Evolutionary conservation across 2,113 vertebrate species (phyloP), one percentile per base, ranked within the genome.

Genomic region (Actenoides hombroni): DNA sequence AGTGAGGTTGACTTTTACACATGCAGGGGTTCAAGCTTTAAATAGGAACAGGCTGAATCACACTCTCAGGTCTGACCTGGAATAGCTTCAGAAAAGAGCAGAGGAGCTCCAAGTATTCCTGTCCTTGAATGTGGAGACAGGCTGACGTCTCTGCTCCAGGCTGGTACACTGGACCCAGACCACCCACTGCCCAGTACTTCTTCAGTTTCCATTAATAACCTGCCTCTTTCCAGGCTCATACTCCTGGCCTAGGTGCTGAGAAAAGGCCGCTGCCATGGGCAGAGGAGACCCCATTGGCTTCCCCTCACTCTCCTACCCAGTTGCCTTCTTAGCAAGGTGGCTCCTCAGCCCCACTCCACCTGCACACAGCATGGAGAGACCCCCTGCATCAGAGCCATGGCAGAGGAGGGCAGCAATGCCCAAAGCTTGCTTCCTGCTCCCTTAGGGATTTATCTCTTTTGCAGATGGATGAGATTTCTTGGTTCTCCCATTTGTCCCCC

Each of bases 211-310:
- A 13, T 53, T 15, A 63, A 17, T 6, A 35, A 71, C 17, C 18
- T 63, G 44, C 23, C 40, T 71, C 31, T 75, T 80, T 57, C 57
- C 48, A 86, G n/a, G 23, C 46, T 85, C 46, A 28, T 46, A 25
- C 24, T 37, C 46, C 5, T 3, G 42, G 71, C 44, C 44, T n/a
- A 19, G 9, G 33, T n/a, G 39, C 67, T 49, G 16, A 56, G 23
- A 19, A 48, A 35, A 39, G 74, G 40, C 39, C 42, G 54, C 53
- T 56, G 48, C 64, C 39, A 40, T 1, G 5, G 35, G 73, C 74
- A 87, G 49, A 82, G 44, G 1, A 0, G 13, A 18, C 2, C 13
- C 20, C 15, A 0, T 40, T 57, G n/a, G 44, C 33, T 54, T 48
- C 15, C 10, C n/a, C 0, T 0, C 33, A 44, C 16, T 74, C 51